Conservation (phyloP, 2,113 vertebrate species). For the Caloenas nicobarica region DNA sequence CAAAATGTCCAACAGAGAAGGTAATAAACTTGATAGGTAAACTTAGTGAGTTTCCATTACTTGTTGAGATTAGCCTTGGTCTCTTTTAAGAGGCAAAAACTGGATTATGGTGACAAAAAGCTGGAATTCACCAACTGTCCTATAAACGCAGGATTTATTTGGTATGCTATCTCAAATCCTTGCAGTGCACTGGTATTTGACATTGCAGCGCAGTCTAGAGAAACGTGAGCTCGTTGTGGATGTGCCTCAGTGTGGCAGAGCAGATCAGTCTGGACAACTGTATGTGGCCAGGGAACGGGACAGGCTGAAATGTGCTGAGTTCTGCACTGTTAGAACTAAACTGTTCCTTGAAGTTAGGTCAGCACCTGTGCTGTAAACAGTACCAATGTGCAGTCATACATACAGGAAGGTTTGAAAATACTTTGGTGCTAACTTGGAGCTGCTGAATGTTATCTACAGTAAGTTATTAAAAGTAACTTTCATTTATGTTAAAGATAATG, state of each 20-base stretch:
- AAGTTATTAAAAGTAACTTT: neutral
- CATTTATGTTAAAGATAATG: neutral
- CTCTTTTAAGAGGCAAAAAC: neutral
- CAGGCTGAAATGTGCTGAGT: neutral
- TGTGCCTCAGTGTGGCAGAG: neutral
- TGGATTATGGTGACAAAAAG: neutral
- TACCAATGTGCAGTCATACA: neutral
- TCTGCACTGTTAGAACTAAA: neutral
- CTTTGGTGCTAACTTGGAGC: neutral
- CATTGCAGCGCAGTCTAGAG: accelerated
- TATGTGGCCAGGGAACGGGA: neutral
- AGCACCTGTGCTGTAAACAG: neutral
- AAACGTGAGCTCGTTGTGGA: neutral
- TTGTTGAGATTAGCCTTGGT: neutral
- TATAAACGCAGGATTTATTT: neutral
- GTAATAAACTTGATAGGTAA: conserved; percentile 48
- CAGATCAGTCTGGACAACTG: neutral
- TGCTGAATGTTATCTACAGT: neutral
- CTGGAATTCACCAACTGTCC: neutral
- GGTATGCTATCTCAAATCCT: neutral
- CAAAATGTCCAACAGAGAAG: conserved; percentile 74
- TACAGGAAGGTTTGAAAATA: neutral
- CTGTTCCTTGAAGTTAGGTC: neutral
- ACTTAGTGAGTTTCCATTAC: neutral
- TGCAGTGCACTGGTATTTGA: neutral